A percentile compares a stretch with the other conserved stretches of the same genome.
Conservation (phyloP, 2,888 invertebrate species). For the Priocnemis perturbator region DNA sequence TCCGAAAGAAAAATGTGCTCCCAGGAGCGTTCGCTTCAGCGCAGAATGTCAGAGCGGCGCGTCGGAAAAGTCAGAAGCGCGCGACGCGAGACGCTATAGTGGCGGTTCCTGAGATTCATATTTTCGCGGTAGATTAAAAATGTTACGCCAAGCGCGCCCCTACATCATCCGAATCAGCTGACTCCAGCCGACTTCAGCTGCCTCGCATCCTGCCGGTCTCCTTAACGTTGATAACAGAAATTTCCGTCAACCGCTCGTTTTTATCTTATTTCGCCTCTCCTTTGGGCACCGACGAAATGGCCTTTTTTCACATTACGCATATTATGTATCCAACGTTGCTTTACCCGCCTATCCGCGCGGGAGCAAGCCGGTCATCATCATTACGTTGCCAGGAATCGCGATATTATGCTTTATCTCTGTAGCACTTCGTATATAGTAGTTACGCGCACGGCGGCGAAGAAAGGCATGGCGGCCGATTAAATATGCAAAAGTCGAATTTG, state of each 20-base stretch:
- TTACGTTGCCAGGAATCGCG: constrained; percentile 73
- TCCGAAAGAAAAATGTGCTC: too few relatives aligned
- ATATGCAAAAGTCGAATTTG: constrained; percentile 73
- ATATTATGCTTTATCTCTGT: constrained; percentile 74
- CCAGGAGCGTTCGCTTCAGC: too few relatives aligned
- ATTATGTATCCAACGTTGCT: constrained; percentile 62
- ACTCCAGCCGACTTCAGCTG: constrained; percentile 13
- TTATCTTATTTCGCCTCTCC: constrained; percentile 22
- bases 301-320: constrained; percentile 70
- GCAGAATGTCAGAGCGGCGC: too few relatives aligned
- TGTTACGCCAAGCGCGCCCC: not conserved
- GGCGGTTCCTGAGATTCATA: too few relatives aligned
- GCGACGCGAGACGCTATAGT: too few relatives aligned
- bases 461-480: constrained; percentile 60
- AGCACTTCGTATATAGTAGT: constrained; percentile 63
- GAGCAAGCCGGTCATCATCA: constrained; percentile 74
- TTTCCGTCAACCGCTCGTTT: constrained; percentile 15
- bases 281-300: constrained; percentile 67
- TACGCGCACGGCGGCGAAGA: constrained; percentile 42
- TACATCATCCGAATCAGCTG: not conserved
- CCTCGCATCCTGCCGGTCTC: constrained; percentile 14
- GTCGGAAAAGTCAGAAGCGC: too few relatives aligned
- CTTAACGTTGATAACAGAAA: constrained; percentile 23
- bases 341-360: constrained; percentile 61
- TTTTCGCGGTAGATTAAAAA: not conserved